phyloP scores from a whole-genome alignment of 2,888 invertebrate species.

The Leptothorax acervorum region DNA sequence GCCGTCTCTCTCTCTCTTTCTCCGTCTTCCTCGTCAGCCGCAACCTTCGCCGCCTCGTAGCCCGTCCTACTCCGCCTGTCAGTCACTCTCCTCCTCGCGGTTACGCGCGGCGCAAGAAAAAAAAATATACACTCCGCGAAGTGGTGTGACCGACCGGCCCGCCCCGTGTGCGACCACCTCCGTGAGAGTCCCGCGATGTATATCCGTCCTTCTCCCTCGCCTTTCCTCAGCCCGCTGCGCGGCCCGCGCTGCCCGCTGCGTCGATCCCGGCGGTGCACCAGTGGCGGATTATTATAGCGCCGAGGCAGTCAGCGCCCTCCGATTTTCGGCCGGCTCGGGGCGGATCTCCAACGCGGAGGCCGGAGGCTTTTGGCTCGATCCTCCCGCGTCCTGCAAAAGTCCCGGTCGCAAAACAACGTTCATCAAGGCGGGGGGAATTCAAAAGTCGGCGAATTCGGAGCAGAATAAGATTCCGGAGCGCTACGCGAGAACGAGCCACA shows the following conservation, averaged over 20 bases:
- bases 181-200: slow-evolving; percentile 60
- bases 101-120: slow-evolving; percentile 52
- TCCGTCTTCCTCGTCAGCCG: not conserved
- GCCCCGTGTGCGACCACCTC: slow-evolving; percentile 71
- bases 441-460: not conserved
- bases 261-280: slow-evolving; percentile 40
- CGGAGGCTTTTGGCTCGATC: not conserved
- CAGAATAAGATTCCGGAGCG: not conserved
- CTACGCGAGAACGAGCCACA: not conserved
- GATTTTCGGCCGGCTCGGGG: not conserved
- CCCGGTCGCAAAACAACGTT: not conserved
- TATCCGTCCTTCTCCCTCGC: slow-evolving; percentile 68
- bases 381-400: not conserved
- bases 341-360: not conserved
- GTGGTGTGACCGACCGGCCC: slow-evolving; percentile 71
- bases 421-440: not conserved
- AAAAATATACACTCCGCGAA: slow-evolving; percentile 63
- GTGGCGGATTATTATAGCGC: slow-evolving; percentile 19
- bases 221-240: slow-evolving; percentile 40
- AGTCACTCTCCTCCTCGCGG: not conserved
- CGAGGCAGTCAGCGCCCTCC: slow-evolving; percentile 4
- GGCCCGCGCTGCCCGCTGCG: not conserved
- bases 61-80: not conserved
- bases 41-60: not conserved
- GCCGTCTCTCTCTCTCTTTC: not conserved